phyloP scores from a whole-genome alignment of 2,797 vertebrate species.

The Hemitrygon akajei region DNA sequence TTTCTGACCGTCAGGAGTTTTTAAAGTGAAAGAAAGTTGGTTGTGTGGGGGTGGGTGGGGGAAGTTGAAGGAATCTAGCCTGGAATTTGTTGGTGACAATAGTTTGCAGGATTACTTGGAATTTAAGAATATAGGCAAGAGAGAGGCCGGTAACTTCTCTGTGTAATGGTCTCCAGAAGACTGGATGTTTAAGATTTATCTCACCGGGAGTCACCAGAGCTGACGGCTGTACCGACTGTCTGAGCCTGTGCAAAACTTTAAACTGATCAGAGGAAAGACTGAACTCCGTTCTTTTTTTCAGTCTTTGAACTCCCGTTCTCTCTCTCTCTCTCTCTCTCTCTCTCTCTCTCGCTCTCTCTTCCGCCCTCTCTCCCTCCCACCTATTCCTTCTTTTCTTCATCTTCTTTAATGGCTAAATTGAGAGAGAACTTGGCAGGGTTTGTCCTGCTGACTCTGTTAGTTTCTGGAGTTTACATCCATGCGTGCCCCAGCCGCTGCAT shows the following conservation, averaged over 20 bases:
- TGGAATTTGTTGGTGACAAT: background rate
- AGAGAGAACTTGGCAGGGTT: background rate
- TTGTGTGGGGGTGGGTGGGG: too few relatives aligned
- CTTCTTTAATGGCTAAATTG: background rate
- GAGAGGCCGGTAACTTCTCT: background rate
- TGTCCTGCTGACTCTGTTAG: constrained; percentile 3
- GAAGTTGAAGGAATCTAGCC: background rate
- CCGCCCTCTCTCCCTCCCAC: background rate
- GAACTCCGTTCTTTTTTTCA: background rate
- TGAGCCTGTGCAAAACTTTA: background rate
- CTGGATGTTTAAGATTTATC: background rate
- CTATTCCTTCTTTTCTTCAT: background rate
- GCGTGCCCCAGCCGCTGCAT: background rate
- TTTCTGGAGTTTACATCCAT: background rate
- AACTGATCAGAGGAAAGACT: constrained; percentile 5
- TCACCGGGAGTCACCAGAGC: background rate
- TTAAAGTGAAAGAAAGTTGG: constrained; percentile 25
- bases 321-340: background rate
- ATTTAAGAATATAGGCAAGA: background rate
- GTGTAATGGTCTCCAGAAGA: background rate
- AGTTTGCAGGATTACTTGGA: background rate
- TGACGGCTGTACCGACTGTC: background rate
- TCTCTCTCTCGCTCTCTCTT: background rate
- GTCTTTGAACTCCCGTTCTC: constrained; percentile 5
- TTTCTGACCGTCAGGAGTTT: constrained; percentile 13